phyloP scores from a whole-genome alignment of 2,113 vertebrate species.

The Copsychus sechellarum region DNA sequence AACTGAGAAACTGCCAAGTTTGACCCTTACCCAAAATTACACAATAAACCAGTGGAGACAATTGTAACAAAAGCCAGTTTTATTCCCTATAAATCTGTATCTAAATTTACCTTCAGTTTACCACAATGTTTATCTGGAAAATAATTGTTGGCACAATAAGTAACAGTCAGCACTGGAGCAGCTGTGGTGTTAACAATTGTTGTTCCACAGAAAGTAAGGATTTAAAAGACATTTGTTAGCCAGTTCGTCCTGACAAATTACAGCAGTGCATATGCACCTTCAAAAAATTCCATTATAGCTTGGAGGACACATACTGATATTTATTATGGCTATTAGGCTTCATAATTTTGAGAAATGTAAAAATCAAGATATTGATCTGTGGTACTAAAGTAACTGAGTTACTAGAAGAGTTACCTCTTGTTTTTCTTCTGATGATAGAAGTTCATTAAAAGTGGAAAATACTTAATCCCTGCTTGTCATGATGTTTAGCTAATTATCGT shows the following conservation, averaged over 20 bases:
- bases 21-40: neutral
- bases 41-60: neutral
- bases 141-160: neutral
- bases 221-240: neutral
- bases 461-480: slow-evolving; percentile 13
- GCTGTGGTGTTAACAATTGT: neutral
- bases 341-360: slow-evolving; percentile 5
- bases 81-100: neutral
- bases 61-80: neutral
- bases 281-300: neutral
- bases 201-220: neutral
- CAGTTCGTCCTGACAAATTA: neutral
- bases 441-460: slow-evolving; percentile 12
- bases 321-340: slow-evolving; percentile 13
- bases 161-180: neutral
- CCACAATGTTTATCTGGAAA: neutral
- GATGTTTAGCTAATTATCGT: slow-evolving; percentile 14
- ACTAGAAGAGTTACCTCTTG: neutral
- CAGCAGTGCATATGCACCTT: neutral
- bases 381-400: slow-evolving; percentile 18
- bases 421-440: neutral
- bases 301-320: neutral
- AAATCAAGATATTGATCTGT: slow-evolving; percentile 16
- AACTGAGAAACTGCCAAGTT: neutral
- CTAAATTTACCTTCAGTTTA: neutral